These are phyloP conservation scores for Priapulus caudatus DNA, from an alignment of 2,888 invertebrate genomes.

Conservation along the genomic window DNA sequence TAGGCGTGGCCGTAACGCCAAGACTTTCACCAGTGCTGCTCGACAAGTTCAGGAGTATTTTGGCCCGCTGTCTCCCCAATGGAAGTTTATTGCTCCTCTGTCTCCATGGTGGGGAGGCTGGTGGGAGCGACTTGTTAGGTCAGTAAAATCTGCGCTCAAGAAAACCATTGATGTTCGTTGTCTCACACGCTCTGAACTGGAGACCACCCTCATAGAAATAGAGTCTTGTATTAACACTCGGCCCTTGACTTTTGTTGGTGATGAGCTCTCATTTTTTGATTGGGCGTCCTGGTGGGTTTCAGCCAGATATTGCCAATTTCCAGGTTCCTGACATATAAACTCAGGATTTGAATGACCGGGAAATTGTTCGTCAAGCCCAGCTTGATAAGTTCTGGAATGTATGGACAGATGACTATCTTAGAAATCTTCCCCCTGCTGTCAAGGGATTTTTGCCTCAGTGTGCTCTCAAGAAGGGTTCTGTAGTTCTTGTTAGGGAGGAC, in stretches of 20 bases:
- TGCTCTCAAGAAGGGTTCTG: too few relatives aligned
- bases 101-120: conserved; percentile 17
- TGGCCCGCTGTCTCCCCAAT: conserved; percentile 8
- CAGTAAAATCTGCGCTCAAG: conserved; percentile 11
- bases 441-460: too few relatives aligned
- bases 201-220: conserved; percentile 6
- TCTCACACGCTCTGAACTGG: conserved; percentile 5
- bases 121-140: conserved; percentile 8
- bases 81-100: conserved; percentile 11
- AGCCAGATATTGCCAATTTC: too few relatives aligned
- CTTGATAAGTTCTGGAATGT: too few relatives aligned
- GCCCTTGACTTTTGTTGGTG: conserved; percentile 9
- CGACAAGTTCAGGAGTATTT: background rate
- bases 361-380: too few relatives aligned
- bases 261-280: too few relatives aligned
- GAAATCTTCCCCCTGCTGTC: too few relatives aligned
- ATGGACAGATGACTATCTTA: too few relatives aligned
- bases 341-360: too few relatives aligned
- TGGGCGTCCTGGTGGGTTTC: too few relatives aligned
- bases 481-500: too few relatives aligned
- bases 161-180: conserved; percentile 8
- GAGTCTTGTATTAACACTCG: conserved; percentile 8
- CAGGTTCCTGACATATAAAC: too few relatives aligned
- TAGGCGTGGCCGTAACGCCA: background rate
- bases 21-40: conserved; percentile 2